Evolutionary conservation across 2,888 invertebrate species (phyloP).

Genomic region (Helobdella robusta): DNA sequence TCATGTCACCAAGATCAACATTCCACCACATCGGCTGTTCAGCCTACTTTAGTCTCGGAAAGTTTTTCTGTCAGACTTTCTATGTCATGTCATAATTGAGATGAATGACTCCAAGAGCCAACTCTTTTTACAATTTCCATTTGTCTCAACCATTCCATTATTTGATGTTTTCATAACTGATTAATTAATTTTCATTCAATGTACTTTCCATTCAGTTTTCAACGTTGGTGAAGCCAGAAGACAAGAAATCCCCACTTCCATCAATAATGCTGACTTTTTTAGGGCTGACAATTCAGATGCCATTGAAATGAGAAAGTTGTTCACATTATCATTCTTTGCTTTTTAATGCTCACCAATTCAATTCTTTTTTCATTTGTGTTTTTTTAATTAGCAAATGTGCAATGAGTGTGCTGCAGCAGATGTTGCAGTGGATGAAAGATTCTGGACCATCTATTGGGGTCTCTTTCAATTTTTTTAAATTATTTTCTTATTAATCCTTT

Average conservation of each 20-base stretch:
- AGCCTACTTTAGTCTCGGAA: too few species aligned
- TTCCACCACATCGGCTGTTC: too few species aligned
- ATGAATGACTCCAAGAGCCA: too few species aligned
- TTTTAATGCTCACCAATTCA: neutral
- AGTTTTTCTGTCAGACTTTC: too few species aligned
- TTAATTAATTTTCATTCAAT: too few species aligned
- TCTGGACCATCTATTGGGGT: conserved; percentile 54
- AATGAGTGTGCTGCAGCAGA: conserved; percentile 82
- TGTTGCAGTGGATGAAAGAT: conserved; percentile 69
- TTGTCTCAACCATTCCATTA: neutral
- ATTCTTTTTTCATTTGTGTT: neutral
- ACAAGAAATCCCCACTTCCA: conserved; percentile 83
- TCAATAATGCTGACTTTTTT: conserved; percentile 94
- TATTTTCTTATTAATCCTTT: too few species aligned
- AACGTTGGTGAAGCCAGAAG: conserved; percentile 95
- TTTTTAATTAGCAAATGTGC: conserved; percentile 63
- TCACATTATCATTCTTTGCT: neutral
- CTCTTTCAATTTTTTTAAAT: too few species aligned
- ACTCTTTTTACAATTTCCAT: neutral
- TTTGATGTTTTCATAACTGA: too few species aligned
- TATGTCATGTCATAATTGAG: too few species aligned
- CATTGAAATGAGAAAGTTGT: conserved; percentile 72
- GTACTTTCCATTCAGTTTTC: conserved; percentile 61
- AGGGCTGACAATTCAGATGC: conserved; percentile 85
- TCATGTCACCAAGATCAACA: too few species aligned